phyloP scores from a whole-genome alignment of 1,140 invertebrate species.

The Littorina saxatilis region DNA sequence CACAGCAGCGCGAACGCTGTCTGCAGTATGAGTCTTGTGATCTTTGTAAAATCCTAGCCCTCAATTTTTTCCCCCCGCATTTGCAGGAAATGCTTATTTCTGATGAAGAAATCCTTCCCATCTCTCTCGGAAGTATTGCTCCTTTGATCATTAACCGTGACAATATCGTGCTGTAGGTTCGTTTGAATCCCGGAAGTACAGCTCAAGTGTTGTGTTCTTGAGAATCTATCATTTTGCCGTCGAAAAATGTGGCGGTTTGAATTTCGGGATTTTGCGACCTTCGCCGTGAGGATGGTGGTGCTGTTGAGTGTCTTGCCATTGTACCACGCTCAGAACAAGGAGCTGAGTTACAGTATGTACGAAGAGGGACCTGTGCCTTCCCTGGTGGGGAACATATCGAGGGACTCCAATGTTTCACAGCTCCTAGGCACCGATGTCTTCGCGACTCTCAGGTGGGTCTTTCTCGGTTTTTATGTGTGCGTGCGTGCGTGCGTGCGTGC shows the following conservation, averaged over 20 bases:
- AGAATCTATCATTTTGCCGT: neutral
- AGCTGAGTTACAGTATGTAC: conserved; percentile 38
- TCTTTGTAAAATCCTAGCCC: no score
- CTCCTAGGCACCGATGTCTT: conserved; percentile 37
- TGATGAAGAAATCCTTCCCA: no score
- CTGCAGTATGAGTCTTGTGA: no score
- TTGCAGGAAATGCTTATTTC: no score
- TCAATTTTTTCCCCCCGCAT: no score
- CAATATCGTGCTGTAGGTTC: neutral
- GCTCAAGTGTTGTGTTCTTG: neutral
- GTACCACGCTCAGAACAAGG: conserved; percentile 24
- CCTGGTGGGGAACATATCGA: conserved; percentile 35
- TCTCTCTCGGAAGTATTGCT: no score
- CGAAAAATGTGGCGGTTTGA: neutral
- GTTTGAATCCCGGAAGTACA: neutral
- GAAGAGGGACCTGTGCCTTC: conserved; percentile 31
- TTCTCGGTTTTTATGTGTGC: neutral
- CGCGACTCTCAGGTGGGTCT: conserved; percentile 19
- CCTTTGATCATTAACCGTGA: neutral
- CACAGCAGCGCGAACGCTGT: no score
- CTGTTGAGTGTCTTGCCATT: neutral
- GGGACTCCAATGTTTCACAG: conserved; percentile 42
- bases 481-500: conserved; percentile 9
- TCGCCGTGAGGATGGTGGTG: neutral
- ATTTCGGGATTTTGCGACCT: neutral